phyloP scores from a whole-genome alignment of 1,140 invertebrate genomes.

The Heliothis subflexa region DNA sequence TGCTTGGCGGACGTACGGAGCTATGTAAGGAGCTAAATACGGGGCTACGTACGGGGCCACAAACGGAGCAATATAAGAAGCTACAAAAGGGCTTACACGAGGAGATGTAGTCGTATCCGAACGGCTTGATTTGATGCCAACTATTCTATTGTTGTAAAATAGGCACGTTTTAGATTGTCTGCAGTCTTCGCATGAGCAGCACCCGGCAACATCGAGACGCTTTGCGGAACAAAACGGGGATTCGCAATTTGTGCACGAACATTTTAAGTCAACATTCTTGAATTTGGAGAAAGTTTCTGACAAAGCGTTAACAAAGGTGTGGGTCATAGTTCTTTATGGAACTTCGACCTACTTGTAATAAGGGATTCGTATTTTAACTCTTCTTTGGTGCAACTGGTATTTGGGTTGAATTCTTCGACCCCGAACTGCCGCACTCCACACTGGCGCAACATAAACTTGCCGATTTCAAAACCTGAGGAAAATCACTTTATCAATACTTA shows the following conservation, averaged over 20 bases:
- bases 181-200: slow-evolving; percentile 56
- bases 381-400: neutral
- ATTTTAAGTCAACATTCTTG: slow-evolving; percentile 27
- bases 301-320: neutral
- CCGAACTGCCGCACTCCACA: slow-evolving; percentile 21
- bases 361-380: neutral
- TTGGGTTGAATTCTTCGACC: neutral
- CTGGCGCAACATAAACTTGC: slow-evolving; percentile 44
- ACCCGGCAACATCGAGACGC: slow-evolving; percentile 38
- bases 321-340: neutral
- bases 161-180: slow-evolving; percentile 48
- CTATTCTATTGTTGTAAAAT: slow-evolving; percentile 23
- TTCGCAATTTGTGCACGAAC: slow-evolving; percentile 65
- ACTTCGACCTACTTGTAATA: neutral
- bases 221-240: slow-evolving; percentile 56
- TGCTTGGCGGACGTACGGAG: no score
- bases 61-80: neutral
- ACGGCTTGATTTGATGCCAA: neutral
- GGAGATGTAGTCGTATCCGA: neutral
- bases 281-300: neutral
- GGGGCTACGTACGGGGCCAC: neutral
- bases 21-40: neutral
- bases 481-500: slow-evolving; percentile 26
- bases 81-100: neutral
- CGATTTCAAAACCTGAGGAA: slow-evolving; percentile 47